phyloP scores from a whole-genome alignment of 2,113 vertebrate genomes.

The Morone saxatilis region DNA sequence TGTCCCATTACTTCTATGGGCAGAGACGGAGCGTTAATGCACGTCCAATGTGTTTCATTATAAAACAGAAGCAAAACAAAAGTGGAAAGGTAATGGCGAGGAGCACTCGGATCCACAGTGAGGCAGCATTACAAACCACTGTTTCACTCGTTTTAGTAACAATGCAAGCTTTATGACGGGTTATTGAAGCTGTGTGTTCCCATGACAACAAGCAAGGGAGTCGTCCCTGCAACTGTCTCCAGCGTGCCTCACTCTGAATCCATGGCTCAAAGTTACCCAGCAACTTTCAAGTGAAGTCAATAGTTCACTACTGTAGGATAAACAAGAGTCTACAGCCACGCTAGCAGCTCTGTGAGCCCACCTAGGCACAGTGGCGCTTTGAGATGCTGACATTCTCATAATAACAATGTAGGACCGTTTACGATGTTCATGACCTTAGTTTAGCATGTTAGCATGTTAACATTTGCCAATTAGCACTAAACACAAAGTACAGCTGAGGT shows the following conservation, averaged over 20 bases:
- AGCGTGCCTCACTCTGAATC: slow-evolving; percentile 53
- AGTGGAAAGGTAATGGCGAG: slow-evolving; percentile 6
- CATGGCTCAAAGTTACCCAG: background rate
- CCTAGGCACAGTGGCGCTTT: no score
- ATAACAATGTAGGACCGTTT: no score
- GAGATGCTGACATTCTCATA: no score
- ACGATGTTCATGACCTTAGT: no score
- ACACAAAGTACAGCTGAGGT: background rate
- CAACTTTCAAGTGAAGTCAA: background rate
- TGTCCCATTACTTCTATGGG: background rate
- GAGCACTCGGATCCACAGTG: slow-evolving; percentile 6
- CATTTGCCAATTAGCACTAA: no score
- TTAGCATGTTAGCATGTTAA: no score
- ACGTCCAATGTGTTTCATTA: background rate
- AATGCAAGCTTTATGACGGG: slow-evolving; percentile 73
- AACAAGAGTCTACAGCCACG: background rate
- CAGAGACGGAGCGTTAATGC: background rate
- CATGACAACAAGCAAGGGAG: slow-evolving; percentile 25
- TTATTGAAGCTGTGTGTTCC: slow-evolving; percentile 61
- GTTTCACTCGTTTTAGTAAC: slow-evolving; percentile 55
- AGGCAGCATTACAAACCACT: slow-evolving; percentile 54
- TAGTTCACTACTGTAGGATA: background rate
- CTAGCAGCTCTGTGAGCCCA: background rate
- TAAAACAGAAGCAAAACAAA: slow-evolving; percentile 4
- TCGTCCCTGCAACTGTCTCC: slow-evolving; percentile 46